A percentile compares a stretch with the other conserved stretches of the same genome.
Conservation (phyloP, 2,888 invertebrate species). For the Boloria euphrosyne region DNA sequence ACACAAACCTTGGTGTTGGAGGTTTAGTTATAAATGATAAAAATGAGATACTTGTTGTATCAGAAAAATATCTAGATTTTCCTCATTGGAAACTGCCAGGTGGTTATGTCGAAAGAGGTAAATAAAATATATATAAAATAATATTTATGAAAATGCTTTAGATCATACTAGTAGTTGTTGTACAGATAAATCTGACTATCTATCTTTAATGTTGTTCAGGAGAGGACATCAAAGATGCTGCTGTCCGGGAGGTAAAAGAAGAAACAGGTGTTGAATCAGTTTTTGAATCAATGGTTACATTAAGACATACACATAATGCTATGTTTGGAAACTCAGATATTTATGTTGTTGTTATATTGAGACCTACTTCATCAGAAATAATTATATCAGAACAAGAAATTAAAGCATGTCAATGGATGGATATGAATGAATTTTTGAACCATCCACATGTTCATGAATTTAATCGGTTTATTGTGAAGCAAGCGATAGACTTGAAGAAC, state of each 20-base stretch:
- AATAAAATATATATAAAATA: constrained; percentile 24
- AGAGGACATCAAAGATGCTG: constrained; percentile 92
- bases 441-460: constrained; percentile 88
- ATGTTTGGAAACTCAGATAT: constrained; percentile 93
- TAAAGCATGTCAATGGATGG: constrained; percentile 91
- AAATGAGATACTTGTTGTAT: constrained; percentile 90
- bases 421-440: constrained; percentile 85
- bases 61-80: constrained; percentile 84
- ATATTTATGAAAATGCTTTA: background rate
- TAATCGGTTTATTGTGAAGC: constrained; percentile 85
- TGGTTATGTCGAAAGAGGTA: constrained; percentile 93
- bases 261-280: constrained; percentile 92
- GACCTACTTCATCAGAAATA: constrained; percentile 84
- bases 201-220: constrained; percentile 68
- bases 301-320: constrained; percentile 89
- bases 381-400: constrained; percentile 89
- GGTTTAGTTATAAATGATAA: constrained; percentile 91
- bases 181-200: background rate
- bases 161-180: background rate
- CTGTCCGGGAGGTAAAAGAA: constrained; percentile 92
- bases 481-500: constrained; percentile 85
- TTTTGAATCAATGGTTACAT: constrained; percentile 88
- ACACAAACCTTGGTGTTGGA: constrained; percentile 91
- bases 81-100: constrained; percentile 89
- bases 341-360: constrained; percentile 89